Evolutionary conservation across 2,797 vertebrate genomes (phyloP), one percentile per base, ranked within the genome.

Genomic region (Echiichthys vipera): DNA sequence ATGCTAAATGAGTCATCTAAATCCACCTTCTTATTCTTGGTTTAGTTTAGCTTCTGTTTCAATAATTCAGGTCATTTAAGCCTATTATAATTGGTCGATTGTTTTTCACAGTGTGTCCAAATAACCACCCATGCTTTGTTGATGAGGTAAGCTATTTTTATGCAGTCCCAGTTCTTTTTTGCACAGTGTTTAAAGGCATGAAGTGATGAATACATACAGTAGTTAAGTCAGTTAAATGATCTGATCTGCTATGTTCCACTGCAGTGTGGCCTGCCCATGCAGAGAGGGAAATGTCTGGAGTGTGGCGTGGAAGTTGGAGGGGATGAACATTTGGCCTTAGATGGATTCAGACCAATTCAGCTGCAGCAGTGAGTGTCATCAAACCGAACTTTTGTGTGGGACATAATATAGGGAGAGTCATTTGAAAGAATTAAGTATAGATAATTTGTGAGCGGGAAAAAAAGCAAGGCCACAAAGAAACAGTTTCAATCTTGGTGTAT

Each of bases 201-300:
- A 49, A 10, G 10, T 40, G 4, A 6, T 46, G 42, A 39, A 67
- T 46, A 8, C 18, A 32, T 17, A 29, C 5, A 24, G 27, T 15
- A 29, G 5, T 29, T 40, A 15, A 24, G 2, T 24, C n/a, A n/a
- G n/a, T n/a, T n/a, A 22, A 17, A 13, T 42, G 0, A 54, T 56
- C 2, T 24, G 17, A 10, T 71, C 15, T 67, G 2, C 1, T 63
- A 13, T 72, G 24, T 50, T 65, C 0, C 5, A 17, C 43, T 76
- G 43, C 54, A 98, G 96, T 97, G 96, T n/a, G 96, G 96, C 10
- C 34, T 0, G 6, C 96, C 96, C 2, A 89, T 83, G 93, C 4
- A 95, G 40, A 22, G 0, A 0, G 76, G 94, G 29, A 0, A 0
- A 2, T 98, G 96, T 58, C 7, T 84, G 0, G 96, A 97, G 70